Evolutionary conservation across 2,797 vertebrate species (phyloP).

Genomic region (Molossus alvarezi): DNA sequence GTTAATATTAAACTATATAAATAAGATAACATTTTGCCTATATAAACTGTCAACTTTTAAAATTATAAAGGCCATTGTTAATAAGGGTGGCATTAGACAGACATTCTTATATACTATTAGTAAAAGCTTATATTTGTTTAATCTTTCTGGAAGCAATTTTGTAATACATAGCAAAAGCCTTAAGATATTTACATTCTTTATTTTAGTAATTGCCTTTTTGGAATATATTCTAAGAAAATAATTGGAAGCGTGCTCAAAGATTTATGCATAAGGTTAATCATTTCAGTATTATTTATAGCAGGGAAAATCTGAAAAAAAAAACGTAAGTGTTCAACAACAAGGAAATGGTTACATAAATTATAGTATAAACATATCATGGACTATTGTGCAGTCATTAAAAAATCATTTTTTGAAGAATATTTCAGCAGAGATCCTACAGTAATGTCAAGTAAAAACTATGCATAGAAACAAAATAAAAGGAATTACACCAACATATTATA

Average conservation of each 20-base stretch:
- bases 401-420: conserved; percentile 62
- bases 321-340: conserved; percentile 65
- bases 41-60: conserved; percentile 66
- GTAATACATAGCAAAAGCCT: conserved; percentile 66
- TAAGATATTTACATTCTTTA: conserved; percentile 74
- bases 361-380: neutral
- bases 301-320: conserved; percentile 69
- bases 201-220: conserved; percentile 72
- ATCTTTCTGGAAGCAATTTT: conserved; percentile 69
- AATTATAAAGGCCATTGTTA: conserved; percentile 58
- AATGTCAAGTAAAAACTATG: neutral
- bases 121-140: conserved; percentile 59
- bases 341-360: conserved; percentile 63
- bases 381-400: neutral
- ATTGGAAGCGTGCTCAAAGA: conserved; percentile 62
- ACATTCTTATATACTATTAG: conserved; percentile 55
- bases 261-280: conserved; percentile 68
- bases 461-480: neutral
- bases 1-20: conserved; percentile 63
- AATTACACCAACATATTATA: conserved; percentile 38
- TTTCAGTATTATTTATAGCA: conserved; percentile 70
- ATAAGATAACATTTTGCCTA: conserved; percentile 59
- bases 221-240: conserved; percentile 75
- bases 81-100: conserved; percentile 34
- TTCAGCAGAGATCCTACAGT: conserved; percentile 71